phyloP scores from a whole-genome alignment of 2,888 invertebrate genomes.

The Chaitophorus viminalis region DNA sequence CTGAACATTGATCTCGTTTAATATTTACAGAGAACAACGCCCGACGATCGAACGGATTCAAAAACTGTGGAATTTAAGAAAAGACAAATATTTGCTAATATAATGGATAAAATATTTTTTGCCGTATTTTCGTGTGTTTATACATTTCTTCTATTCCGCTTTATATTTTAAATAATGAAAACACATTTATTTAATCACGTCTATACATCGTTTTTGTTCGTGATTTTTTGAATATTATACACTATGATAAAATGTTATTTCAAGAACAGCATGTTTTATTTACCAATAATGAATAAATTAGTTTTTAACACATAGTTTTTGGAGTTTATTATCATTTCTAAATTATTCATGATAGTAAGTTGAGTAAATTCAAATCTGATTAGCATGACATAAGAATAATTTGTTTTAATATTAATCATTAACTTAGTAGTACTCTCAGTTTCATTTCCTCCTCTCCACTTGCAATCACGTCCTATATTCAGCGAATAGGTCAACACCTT shows the following conservation, averaged over 20 bases:
- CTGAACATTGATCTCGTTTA: neutral
- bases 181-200: neutral
- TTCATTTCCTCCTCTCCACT: too few relatives aligned
- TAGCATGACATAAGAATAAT: too few relatives aligned
- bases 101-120: constrained; percentile 18
- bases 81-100: neutral
- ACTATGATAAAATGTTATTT: neutral
- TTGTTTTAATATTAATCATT: too few relatives aligned
- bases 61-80: neutral
- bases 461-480: too few relatives aligned
- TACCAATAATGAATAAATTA: neutral
- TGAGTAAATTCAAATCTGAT: too few relatives aligned
- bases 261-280: neutral
- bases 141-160: neutral
- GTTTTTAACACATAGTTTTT: neutral
- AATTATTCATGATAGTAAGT: too few relatives aligned
- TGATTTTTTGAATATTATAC: too few relatives aligned
- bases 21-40: neutral
- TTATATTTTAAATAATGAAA: neutral
- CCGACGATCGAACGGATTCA: neutral
- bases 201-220: neutral
- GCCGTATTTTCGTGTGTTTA: neutral
- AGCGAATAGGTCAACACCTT: too few relatives aligned
- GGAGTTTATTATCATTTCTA: too few relatives aligned
- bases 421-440: too few relatives aligned